Percentiles rank a stretch among this genome's conserved stretches.
Conservation (phyloP, 2,113 vertebrate genomes). For the Tenrec ecaudatus region DNA sequence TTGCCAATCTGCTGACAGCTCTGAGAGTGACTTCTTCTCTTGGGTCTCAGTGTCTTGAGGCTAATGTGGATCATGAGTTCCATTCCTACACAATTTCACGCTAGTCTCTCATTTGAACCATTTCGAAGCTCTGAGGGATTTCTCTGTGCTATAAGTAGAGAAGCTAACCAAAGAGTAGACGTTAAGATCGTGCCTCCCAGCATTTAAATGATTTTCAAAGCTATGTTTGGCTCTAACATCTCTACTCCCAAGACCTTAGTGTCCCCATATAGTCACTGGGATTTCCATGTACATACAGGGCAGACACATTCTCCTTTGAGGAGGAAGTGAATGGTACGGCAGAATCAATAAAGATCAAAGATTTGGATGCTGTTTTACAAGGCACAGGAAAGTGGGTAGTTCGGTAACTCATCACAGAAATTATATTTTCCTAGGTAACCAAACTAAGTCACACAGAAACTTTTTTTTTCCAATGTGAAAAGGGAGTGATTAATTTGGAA, state of each 20-base stretch:
- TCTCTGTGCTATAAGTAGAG: not conserved
- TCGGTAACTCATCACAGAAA: not conserved
- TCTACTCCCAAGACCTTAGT: not conserved
- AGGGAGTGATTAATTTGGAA: not conserved
- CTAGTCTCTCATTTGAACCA: not conserved
- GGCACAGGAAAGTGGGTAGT: not conserved
- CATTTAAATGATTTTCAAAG: not conserved
- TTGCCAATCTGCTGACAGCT: too few species aligned
- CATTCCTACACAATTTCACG: not conserved
- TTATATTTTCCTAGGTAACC: not conserved
- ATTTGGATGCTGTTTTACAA: too few species aligned
- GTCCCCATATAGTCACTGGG: not conserved
- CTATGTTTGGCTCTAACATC: not conserved
- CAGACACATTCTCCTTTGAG: not conserved
- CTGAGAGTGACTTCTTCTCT: rapidly evolving
- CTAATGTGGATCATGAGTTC: not conserved
- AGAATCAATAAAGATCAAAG: not conserved
- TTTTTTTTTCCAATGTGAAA: not conserved
- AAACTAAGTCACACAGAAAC: not conserved
- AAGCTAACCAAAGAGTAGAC: not conserved
- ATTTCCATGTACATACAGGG: too few species aligned
- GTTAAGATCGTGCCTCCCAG: not conserved
- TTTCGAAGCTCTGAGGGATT: not conserved
- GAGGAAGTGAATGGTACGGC: not conserved
- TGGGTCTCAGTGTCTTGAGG: not conserved